Base-by-base conservation (phyloP, 2,113 vertebrate genomes). In the Hypomesus transpacificus region DNA sequence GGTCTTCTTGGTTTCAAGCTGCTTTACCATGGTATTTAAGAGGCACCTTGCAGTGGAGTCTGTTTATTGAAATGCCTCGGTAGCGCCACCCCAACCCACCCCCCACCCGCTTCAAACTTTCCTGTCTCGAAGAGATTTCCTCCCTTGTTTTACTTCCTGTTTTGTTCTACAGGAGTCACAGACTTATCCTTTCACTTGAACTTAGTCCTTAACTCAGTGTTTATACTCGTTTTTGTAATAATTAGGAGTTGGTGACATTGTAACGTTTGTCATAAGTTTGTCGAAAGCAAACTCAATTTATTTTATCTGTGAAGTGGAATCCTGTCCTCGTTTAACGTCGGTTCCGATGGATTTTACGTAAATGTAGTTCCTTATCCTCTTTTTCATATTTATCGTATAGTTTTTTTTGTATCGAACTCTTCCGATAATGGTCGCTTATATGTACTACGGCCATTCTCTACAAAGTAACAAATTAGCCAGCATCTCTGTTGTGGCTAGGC, bases 311-410 rank as follows among this genome's bases (percentile, higher is more conserved):
- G 39, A 46, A 46, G 39, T 34, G 57, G 61, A 68, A 62, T 75
- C 72, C 63, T 67, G 66, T 50, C 16, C 52, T 75, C 70, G 24
- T 71, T 50, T 46, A 39, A 18, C 74, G 60, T 24, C 70, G 72
- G 54, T 82, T 84, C 90, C 73, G 87, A 94, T 94, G 93, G 94
- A 94, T 93, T 91, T 93, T 81, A 94, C 93, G 63, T 93, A 92
- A 89, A 79, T 54, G 57, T n/a, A 50, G 11, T 62, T 63, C 57
- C n/a, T 64, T 63, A 85, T 61, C 28, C 28, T 70, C 11, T 75
- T 28, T 26, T n/a, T 17, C 46, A 24, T 57, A n/a, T 69, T 24
- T 50, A 62, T 56, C 50, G 72, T 54, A 16, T 60, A 24, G 5
- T 46, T 50, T 46, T 51, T 51, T 63, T 7, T 63, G 28, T 9